Conservation (phyloP, 2,797 vertebrate species). For the Todus mexicanus region DNA sequence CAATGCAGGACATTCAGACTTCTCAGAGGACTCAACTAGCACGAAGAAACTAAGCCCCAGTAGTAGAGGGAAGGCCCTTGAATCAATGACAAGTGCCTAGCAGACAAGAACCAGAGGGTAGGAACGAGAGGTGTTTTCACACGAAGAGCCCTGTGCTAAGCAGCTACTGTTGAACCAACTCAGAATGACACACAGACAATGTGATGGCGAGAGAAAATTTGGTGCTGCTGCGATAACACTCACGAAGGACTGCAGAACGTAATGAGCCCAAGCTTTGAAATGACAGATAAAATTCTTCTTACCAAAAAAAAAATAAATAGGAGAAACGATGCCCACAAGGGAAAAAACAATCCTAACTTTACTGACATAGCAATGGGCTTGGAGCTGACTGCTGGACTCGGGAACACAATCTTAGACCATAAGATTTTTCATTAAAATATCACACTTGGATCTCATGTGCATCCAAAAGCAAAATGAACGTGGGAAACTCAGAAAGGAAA, state of each 20-base stretch:
- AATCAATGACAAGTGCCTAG: background rate
- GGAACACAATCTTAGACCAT: background rate
- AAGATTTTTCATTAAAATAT: background rate
- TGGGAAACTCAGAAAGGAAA: background rate
- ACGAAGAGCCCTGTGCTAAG: background rate
- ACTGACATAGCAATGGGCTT: background rate
- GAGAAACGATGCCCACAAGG: background rate
- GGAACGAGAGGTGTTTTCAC: background rate
- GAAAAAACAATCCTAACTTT: background rate
- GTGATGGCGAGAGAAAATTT: background rate
- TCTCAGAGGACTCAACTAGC: background rate
- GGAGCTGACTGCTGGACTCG: background rate
- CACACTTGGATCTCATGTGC: background rate
- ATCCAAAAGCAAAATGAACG: background rate
- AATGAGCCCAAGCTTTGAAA: background rate
- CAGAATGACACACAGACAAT: background rate
- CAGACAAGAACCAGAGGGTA: constrained; percentile 10
- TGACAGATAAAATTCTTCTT: background rate
- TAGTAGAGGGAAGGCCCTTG: background rate
- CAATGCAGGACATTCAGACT: background rate
- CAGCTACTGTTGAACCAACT: background rate
- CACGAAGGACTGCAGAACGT: background rate
- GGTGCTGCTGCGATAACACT: background rate
- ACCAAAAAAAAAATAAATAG: background rate
- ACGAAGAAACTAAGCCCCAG: background rate